A percentile compares a stretch with the other conserved stretches of the same genome.
phyloP scores from a whole-genome alignment of 2,797 vertebrate species.

The Tokudaia muenninki region DNA sequence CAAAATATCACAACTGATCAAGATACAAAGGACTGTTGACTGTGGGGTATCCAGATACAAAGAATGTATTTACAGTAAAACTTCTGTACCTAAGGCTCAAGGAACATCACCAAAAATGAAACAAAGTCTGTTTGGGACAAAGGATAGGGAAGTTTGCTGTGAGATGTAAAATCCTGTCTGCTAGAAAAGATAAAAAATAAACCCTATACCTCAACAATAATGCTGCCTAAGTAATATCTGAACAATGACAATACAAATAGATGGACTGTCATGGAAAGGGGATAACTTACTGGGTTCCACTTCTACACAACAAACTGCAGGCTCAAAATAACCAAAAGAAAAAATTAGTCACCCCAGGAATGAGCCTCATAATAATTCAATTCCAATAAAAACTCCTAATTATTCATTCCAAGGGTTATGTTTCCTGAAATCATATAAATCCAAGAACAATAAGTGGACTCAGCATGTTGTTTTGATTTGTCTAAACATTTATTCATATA shows the following conservation, averaged over 20 bases:
- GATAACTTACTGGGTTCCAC: neutral
- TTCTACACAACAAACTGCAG: neutral
- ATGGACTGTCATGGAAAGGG: neutral
- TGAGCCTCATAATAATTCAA: neutral
- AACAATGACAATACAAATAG: neutral
- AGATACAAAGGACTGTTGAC: neutral
- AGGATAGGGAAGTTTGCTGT: neutral
- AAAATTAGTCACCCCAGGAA: neutral
- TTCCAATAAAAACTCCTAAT: neutral
- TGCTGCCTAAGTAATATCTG: neutral
- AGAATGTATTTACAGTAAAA: neutral
- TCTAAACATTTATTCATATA: neutral
- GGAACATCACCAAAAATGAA: neutral
- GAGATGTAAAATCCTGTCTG: neutral
- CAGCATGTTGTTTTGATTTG: neutral
- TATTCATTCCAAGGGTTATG: neutral
- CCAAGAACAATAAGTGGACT: neutral
- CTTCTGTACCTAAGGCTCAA: neutral
- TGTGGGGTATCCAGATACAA: neutral
- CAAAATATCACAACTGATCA: neutral
- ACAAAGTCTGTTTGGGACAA: neutral
- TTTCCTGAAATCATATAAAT: neutral
- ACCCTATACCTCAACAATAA: neutral
- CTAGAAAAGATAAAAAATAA: neutral
- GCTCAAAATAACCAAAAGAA: neutral